Evolutionary conservation across 2,888 invertebrate genomes (phyloP), one percentile per base, ranked within the genome.

Genomic region (Ellobium chinense): DNA sequence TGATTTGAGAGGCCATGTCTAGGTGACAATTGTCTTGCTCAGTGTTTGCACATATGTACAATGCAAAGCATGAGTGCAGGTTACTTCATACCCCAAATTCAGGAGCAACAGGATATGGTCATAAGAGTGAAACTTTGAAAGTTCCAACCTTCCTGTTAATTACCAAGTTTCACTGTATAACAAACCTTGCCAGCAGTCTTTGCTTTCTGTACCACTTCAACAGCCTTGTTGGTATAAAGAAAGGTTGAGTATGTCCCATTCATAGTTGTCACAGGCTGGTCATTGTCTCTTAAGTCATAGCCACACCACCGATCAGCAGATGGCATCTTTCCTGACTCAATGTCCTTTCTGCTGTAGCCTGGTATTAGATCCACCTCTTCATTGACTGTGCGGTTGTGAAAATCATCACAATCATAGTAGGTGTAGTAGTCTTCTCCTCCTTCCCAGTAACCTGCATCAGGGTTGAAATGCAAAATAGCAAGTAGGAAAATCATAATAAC

Each of bases 391-490:
- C 70, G 73, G 36, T 78, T 39, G 54, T 82, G 83, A 4, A 68
- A 62, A 14, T 58, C 63, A 63, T 82, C 83, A 81, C 88, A 88
- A 1, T 83, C 73, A 7, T 69, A 69, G 77, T 92, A 91, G 1
- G 85, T 89, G 80, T 88, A 91, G 81, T 93, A 92, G 65, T 92
- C 89, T 81, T 91, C 91, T 78, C 88, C 85, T 5, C 92, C 92
- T 62, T 90, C 91, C 83, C 93, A 91, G 84, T 93, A 94, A 18
- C 94, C 94, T 88, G 54, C n/a, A n/a, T n/a, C n/a, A n/a, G n/a
- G n/a, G n/a, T n/a, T n/a, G n/a, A n/a, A n/a, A n/a, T n/a, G n/a
- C n/a, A n/a, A n/a, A n/a, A n/a, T n/a, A n/a, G n/a, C n/a, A n/a
- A n/a, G n/a, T n/a, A n/a, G n/a, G n/a, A n/a, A n/a, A n/a, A n/a